Evolutionary conservation across 2,888 invertebrate species (phyloP), one percentile per base, ranked within the genome.

Genomic region (Chaetogeoica ovagalla): DNA sequence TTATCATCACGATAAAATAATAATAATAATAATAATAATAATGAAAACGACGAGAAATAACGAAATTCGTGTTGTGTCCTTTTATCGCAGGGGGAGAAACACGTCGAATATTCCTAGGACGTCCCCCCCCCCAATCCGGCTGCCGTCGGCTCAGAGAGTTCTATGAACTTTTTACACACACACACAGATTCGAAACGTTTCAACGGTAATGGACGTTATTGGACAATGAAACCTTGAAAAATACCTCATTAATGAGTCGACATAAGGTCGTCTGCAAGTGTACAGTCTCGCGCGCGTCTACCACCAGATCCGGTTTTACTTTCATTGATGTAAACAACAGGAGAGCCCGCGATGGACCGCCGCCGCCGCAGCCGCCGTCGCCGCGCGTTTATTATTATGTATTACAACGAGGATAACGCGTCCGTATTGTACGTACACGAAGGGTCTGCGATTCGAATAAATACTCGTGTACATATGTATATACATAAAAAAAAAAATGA

Each of bases 311-410:
- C 77, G 77, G 77, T 79, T 79, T 79, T 69, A 79, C 77, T 79
- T 79, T 79, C 77, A 79, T 79, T 79, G 77, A 79, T 79, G 70
- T 70, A 79, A 79, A 79, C 77, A 79, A 79, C 30, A 30, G 4
- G 30, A 30, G 30, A 30, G 30, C 30, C 30, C 30, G 30, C 30
- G 30, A 30, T 30, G 30, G 30, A 30, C 30, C 30, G 30, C 30
- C 30, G 30, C 30, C 30, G 30, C 30, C 30, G n/a, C 30, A 30
- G 30, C 30, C 30, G 30, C 30, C 30, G 30, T 4, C 30, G 30
- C 30, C 30, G n/a, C 30, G 30, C 30, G n/a, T n/a, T n/a, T n/a
- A 4, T 30, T 30, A 30, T 30, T 30, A 30, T 4, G 30, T n/a
- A n/a, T n/a, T n/a, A n/a, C n/a, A n/a, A n/a, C n/a, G n/a, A n/a